Evolutionary conservation across 2,797 vertebrate genomes (phyloP), one percentile per base, ranked within the genome.

Genomic region (Gambelia wislizenii): DNA sequence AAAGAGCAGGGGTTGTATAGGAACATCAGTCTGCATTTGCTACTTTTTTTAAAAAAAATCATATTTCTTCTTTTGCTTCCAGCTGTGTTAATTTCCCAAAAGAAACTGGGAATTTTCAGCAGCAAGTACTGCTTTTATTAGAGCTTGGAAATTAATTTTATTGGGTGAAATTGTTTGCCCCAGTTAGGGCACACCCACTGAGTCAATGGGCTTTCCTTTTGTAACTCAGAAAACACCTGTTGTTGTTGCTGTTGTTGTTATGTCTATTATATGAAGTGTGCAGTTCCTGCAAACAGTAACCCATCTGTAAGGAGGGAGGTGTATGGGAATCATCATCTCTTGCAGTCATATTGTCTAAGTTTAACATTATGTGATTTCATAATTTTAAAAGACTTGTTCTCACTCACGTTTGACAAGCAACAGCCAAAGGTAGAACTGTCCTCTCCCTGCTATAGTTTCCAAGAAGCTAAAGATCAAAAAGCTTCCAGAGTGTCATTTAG

Each of bases 401-500:
- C 27, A 12, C 12, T 16, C 61, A 14, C 14, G 9, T 42, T 42
- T 9, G 49, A 84, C 20, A n/a, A 83, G 54, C 76, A 80, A 47
- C 8, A 67, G n/a, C 70, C 39, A 83, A 36, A n/a, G 69, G 42
- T 14, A n/a, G 33, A 13, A 16, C 20, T 88, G 39, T 85, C n/a
- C 52, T 78, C 42, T 52, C 30, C 20, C 33, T 30, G 54, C 64
- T 61, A 42, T 1, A 10, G 39, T 61, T 83, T 52, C 39, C 52
- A 77, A 78, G 69, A 78, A 80, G 42, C 61, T 39, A 67, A 59
- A 13, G 89, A 92, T 90, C 61, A 87, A 79, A 91, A 91, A 83
- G 76, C 67, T 89, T 84, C 47, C n/a, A 52, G 69, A 39, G 7
- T 84, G 80, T 87, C 81, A 47, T 74, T 95, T 95, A 91, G 92